Evolutionary conservation across 2,797 vertebrate species (phyloP).

Genomic region (Hemitrygon akajei): DNA sequence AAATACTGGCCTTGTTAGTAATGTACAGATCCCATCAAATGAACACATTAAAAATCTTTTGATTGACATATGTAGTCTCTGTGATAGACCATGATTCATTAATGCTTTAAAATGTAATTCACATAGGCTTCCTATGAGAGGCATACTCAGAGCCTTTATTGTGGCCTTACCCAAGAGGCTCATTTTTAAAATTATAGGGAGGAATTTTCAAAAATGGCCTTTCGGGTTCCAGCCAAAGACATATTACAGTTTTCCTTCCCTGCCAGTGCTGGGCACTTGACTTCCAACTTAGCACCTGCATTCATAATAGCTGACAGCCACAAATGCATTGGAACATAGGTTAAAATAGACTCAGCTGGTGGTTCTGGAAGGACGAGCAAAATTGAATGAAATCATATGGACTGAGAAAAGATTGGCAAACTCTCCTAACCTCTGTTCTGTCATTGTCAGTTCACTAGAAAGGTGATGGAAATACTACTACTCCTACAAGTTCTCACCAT

Average conservation of each 20-base stretch:
- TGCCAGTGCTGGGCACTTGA: background rate
- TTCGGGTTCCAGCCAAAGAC: background rate
- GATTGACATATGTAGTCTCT: background rate
- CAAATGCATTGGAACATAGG: background rate
- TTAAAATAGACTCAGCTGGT: background rate
- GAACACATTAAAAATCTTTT: background rate
- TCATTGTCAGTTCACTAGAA: too few relatives aligned
- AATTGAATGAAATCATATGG: background rate
- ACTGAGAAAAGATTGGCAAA: too few relatives aligned
- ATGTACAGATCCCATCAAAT: too few relatives aligned
- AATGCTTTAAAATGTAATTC: background rate
- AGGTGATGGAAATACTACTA: too few relatives aligned
- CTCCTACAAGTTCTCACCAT: too few relatives aligned
- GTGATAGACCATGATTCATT: background rate
- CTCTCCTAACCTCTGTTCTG: too few relatives aligned
- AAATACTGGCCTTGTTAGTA: too few relatives aligned
- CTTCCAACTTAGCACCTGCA: background rate
- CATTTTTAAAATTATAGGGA: background rate
- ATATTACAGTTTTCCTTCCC: background rate
- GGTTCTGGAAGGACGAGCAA: background rate
- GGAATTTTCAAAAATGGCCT: background rate
- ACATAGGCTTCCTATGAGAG: background rate
- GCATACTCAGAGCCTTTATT: background rate
- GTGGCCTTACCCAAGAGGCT: background rate
- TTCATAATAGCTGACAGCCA: background rate